These are phyloP conservation scores for Phallusia fumigata DNA, from an alignment of 23 tunicate genomes.

Conservation along the genomic window DNA sequence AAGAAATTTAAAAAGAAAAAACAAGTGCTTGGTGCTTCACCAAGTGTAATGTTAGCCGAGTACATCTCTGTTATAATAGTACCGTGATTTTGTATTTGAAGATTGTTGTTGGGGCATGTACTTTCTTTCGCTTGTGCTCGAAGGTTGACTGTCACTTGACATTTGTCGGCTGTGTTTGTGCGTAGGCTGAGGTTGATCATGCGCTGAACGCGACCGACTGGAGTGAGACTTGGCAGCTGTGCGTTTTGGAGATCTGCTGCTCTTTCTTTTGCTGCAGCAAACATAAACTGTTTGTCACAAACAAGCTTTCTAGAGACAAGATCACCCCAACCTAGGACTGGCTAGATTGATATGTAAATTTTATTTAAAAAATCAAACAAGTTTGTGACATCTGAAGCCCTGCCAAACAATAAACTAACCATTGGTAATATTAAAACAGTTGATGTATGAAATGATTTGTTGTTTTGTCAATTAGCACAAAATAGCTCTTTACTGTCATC, in stretches of 20 bases:
- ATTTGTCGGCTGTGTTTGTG: neutral
- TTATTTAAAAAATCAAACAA: too few relatives aligned
- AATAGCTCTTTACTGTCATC: too few relatives aligned
- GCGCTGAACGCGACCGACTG: constrained; percentile 34
- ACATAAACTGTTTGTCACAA: too few relatives aligned
- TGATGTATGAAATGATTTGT: too few relatives aligned
- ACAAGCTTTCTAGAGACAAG: too few relatives aligned
- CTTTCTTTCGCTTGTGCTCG: neutral
- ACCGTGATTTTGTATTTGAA: constrained; percentile 4
- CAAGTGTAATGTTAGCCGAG: neutral
- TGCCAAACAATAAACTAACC: too few relatives aligned
- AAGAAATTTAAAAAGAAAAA: too few relatives aligned
- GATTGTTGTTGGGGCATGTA: neutral
- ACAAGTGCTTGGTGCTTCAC: neutral
- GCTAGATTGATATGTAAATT: too few relatives aligned
- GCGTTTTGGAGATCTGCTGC: constrained; percentile 53
- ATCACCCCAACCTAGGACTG: too few relatives aligned
- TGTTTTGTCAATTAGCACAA: too few relatives aligned
- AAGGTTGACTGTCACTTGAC: constrained; percentile 31
- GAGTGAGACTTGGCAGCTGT: constrained; percentile 13
- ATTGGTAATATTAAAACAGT: too few relatives aligned
- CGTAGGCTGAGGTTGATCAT: constrained; percentile 22
- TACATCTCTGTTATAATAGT: neutral
- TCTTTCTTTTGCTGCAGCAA: constrained; percentile 25
- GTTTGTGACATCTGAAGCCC: too few relatives aligned